Evolutionary conservation across 2,888 invertebrate species (phyloP), one percentile per base, ranked within the genome.

Genomic region (Acronicta alni): DNA sequence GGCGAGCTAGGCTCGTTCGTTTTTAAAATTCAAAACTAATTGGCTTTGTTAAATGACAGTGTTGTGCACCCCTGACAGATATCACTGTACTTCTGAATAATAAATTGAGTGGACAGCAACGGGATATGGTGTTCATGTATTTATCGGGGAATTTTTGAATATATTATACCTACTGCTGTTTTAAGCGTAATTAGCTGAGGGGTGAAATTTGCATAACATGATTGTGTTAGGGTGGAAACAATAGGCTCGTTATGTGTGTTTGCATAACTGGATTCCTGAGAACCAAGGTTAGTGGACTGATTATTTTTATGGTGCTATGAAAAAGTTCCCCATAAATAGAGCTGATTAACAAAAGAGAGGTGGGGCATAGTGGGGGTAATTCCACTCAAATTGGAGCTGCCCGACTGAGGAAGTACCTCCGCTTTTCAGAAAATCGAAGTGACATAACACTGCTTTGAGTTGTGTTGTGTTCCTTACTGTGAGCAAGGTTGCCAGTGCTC

Each of bases 141-240:
- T 32, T 69, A 62, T 65, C 39, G 7, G 54, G 3, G n/a, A 68
- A 15, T 26, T 18, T 62, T 65, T 68, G 20, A 61, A 44, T 17
- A 30, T 12, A 30, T 3, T n/a, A n/a, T n/a, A n/a, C n/a, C n/a
- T n/a, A 37, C 30, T 23, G 39, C 30, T 39, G 20, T 52, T 12
- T 30, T 30, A 12, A 30, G 12, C 12, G 12, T 30, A 26, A 45
- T 51, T 51, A 41, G 17, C 38, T 15, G 7, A 12, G 8, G 17
- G 17, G 16, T 16, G 39, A 14, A 43, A 38, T 47, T 46, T 26
- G 17, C 26, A 26, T 9, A 12, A 44, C 20, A 46, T 12, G 30
- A 0, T 32, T 60, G 1, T 23, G 17, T 37, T 37, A 26, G 30
- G 35, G 7, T 39, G 12, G 14, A 17, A 39, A 66, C 35, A 35